Evolutionary conservation across 1,140 invertebrate species (phyloP).

Genomic region (Zaprionus inermis): DNA sequence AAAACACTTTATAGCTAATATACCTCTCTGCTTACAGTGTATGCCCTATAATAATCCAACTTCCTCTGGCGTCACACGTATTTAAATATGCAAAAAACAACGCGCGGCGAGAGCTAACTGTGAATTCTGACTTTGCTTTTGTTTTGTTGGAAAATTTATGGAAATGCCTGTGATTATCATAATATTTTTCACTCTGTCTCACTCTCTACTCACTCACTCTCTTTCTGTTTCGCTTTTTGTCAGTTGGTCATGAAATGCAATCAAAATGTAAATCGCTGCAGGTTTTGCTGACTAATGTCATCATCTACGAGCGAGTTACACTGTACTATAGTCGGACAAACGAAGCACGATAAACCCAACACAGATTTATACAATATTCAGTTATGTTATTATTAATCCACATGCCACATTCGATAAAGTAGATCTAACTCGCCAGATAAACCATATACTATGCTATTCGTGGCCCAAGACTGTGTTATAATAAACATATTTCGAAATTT

Average conservation of each 20-base stretch:
- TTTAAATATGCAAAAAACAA: constrained; percentile 50
- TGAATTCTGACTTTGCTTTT: constrained; percentile 11
- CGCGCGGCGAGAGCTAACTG: background rate
- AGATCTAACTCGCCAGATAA: background rate
- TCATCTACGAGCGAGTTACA: background rate
- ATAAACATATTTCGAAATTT: constrained; percentile 31
- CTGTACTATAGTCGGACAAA: background rate
- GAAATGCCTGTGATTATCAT: constrained; percentile 45
- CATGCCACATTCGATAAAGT: background rate
- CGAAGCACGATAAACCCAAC: background rate
- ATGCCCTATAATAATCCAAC: constrained; percentile 14
- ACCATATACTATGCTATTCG: background rate
- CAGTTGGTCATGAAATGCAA: constrained; percentile 40
- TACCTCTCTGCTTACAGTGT: background rate
- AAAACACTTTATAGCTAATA: background rate
- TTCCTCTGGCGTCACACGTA: constrained; percentile 22
- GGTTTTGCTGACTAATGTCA: constrained; percentile 32
- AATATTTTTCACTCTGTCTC: constrained; percentile 24
- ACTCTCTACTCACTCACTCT: background rate
- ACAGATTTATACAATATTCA: background rate
- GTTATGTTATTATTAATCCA: background rate
- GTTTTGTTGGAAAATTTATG: constrained; percentile 29
- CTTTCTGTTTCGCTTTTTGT: background rate
- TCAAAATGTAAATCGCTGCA: constrained; percentile 48
- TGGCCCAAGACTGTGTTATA: constrained; percentile 1